Evolutionary conservation across 2,113 vertebrate genomes (phyloP).

Genomic region (Rhinoptilus africanus): DNA sequence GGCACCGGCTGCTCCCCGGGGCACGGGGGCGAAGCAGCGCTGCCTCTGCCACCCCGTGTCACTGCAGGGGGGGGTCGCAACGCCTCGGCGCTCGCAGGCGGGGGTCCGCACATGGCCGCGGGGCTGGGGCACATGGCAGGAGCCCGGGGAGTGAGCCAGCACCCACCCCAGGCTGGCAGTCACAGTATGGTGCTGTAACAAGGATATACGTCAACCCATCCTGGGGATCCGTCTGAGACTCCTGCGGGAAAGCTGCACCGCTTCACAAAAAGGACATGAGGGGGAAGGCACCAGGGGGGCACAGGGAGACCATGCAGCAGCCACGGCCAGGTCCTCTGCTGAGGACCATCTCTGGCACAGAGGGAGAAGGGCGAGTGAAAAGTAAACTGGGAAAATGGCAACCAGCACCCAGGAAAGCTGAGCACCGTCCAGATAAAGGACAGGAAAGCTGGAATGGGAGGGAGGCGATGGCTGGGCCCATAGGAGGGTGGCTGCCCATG

Average conservation of each 20-base stretch:
- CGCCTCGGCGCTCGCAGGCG: accelerated
- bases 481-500: not conserved
- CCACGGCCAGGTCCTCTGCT: accelerated
- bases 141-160: not conserved
- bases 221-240: accelerated
- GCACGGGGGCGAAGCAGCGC: accelerated
- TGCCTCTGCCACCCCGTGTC: not conserved
- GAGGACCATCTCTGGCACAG: accelerated
- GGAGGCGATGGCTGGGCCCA: not conserved
- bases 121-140: accelerated
- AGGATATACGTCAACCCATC: not conserved
- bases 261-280: accelerated
- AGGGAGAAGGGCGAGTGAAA: not conserved
- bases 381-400: not conserved
- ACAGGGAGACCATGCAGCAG: not conserved
- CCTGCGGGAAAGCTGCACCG: too few species aligned
- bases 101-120: accelerated
- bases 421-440: not conserved
- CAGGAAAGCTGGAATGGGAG: not conserved
- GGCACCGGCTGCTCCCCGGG: accelerated
- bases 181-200: not conserved
- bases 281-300: not conserved
- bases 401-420: not conserved
- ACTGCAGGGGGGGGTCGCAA: accelerated
- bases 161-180: not conserved